Percentiles rank a stretch among this genome's conserved stretches.
phyloP scores from a whole-genome alignment of 2,113 vertebrate genomes.

The Oxyura jamaicensis region DNA sequence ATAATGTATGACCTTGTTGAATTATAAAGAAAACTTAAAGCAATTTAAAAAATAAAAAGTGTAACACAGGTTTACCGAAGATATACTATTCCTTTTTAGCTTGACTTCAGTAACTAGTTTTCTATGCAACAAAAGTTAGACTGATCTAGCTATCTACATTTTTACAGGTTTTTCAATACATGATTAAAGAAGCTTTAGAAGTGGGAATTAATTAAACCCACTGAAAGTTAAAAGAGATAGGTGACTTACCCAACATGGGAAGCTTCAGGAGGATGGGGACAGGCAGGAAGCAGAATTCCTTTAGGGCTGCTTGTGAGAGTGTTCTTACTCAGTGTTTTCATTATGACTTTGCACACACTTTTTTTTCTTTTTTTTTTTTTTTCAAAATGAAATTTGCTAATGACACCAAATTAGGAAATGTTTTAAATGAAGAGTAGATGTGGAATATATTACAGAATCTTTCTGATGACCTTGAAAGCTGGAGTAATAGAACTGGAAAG shows the following conservation, averaged over 20 bases:
- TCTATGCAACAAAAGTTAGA: background rate
- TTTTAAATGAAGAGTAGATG: too few relatives aligned
- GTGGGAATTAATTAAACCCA: background rate
- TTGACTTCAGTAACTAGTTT: background rate
- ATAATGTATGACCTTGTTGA: background rate
- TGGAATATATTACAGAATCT: background rate
- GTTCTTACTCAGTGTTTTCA: too few relatives aligned
- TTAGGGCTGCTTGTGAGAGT: background rate
- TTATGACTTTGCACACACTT: too few relatives aligned
- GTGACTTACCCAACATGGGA: background rate
- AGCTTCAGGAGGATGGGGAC: background rate
- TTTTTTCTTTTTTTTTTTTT: background rate
- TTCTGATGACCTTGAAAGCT: background rate
- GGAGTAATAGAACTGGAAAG: background rate
- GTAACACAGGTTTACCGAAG: background rate
- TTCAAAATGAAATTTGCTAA: background rate
- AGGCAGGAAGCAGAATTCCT: background rate
- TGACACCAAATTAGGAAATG: too few relatives aligned
- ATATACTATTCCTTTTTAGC: background rate
- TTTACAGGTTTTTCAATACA: background rate
- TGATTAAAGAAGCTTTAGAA: background rate
- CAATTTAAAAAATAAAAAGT: background rate
- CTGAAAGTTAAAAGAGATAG: background rate
- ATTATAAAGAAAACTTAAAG: background rate
- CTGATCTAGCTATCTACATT: background rate